Base-by-base conservation (phyloP, 2,888 invertebrate species). In the Megalurothrips usitatus region DNA sequence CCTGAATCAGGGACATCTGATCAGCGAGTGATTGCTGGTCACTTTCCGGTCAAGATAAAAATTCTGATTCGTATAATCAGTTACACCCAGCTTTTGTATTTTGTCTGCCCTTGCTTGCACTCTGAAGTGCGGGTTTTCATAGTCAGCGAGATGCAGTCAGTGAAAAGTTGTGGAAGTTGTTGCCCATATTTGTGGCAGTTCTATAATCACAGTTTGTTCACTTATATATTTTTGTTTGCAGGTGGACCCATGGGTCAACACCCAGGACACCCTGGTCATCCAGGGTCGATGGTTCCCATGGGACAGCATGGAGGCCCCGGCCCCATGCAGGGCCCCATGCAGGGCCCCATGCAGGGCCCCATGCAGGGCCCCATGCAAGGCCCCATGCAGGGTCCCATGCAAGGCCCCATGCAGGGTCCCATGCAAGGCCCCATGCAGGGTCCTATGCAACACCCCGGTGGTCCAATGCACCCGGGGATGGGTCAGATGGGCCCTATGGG, bases 391-490 rank as follows among this genome's bases (percentile, higher is more conserved):
- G 34, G 34, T 6, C 58, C 58, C 11, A 58, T 58, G 58, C 58
- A 58, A 17, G 80, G 43, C 82, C 80, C 34, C 2, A 43, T 43
- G 34, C 34, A 43, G 6, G 58, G 58, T 14, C 58, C 34, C 34
- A 43, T 43, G 34, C 34, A 43, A 6, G 34, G 34, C 34, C 34
- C 34, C 34, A 43, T 43, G 34, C 34, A 43, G 34, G 34, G 34
- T 6, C 58, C 58, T 17, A 58, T 58, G 58, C 58, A 58, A 17
- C 80, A 49, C 82, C 80, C 34, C 85, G 84, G 80, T 87, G 87
- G 81, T 86, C 83, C 43, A 84, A 84, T 23, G 83, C 82, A 80
- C 82, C 83, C 80, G 83, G 83, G 79, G 85, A 84, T 75, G 68
- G 23, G 23, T 23, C 68, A 23, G 68, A 75, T 75, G 68, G 68